Base-by-base conservation (phyloP, 2,113 vertebrate genomes). In the Mobula birostris region DNA sequence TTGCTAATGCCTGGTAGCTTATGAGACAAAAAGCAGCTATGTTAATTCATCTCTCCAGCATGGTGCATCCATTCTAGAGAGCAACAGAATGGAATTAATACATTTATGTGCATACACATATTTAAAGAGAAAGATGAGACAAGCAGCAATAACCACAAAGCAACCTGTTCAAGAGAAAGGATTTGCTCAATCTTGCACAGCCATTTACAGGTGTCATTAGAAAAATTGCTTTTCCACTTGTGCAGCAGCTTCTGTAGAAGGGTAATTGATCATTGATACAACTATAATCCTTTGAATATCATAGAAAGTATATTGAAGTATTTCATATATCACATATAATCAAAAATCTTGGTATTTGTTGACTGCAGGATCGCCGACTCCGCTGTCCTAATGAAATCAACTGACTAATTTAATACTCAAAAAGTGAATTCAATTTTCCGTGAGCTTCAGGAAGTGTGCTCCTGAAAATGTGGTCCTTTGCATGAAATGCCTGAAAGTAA, bases 281-380 rank as follows among this genome's bases (percentile, higher is more conserved):
- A 91, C 68, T 5, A 17, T 91, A 91, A 91, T 36, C 63, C 88
- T 91, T 70, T 91, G 63, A 91, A 70, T 91, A 36, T 91, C 32
- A 91, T 36, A 91, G 66, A 63, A 66, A 68, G 32, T 91, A 68
- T n/a, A 15, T 68, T 91, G n/a, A 19, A 40, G 58, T 36, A 91
- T 70, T 70, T 58, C n/a, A 17, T 66, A 70, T 17, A 70, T 91
- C 68, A 32, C 70, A 63, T 70, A 70, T 36, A 7, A 36, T 5
- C 88, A 91, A 19, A 70, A 40, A 91, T 91, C 32, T 8, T 19
- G 63, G 19, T 70, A 8, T 15, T 15, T 88, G 61, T 21, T 36
- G 61, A 61, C 48, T 58, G n/a, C 19, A 70, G n/a, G 32, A 91
- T 91, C 40, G 58, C 83, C n/a, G 1, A 56, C 11, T 90, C 8